phyloP scores from a whole-genome alignment of 2,113 vertebrate genomes.

The Cyprinodon brontotheroides region DNA sequence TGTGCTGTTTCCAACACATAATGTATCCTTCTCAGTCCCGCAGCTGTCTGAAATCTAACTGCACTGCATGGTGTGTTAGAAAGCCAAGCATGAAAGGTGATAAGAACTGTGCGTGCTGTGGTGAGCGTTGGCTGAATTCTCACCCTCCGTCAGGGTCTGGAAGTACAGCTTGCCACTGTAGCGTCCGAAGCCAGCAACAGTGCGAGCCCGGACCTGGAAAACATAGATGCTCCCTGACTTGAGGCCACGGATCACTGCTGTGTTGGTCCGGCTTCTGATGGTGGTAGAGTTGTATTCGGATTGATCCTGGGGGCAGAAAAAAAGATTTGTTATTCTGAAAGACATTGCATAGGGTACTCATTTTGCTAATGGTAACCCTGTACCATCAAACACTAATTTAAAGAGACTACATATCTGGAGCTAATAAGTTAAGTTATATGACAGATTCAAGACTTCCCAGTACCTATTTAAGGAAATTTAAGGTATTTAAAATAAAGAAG shows the following conservation, averaged over 20 bases:
- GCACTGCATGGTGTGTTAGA: conserved; percentile 12
- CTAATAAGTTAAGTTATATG: not conserved
- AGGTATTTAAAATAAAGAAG: not conserved
- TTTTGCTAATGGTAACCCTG: not conserved
- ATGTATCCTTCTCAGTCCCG: conserved; percentile 26
- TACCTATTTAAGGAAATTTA: not conserved
- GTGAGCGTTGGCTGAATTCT: conserved; percentile 61
- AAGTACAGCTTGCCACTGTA: conserved; percentile 99
- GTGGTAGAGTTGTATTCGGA: conserved; percentile 90
- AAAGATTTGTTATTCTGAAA: conserved; percentile 25
- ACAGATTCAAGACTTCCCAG: not conserved
- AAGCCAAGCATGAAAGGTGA: conserved; percentile 47
- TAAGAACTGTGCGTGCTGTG: conserved; percentile 44
- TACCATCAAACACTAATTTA: conserved; percentile 9
- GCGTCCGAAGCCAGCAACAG: conserved; percentile 95
- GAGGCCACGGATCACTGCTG: conserved; percentile 89
- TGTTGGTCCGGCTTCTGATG: conserved; percentile 96
- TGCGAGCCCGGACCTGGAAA: conserved; percentile 98
- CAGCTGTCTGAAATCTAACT: conserved; percentile 54
- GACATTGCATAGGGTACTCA: conserved; percentile 9
- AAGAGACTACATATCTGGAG: conserved; percentile 24
- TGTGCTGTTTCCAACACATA: conserved; percentile 43
- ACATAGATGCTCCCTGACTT: conserved; percentile 97
- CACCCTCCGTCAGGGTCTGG: conserved; percentile 99
- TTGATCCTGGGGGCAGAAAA: conserved; percentile 82